Evolutionary conservation across 2,888 invertebrate genomes (phyloP).

Genomic region (Dolomedes plantarius): DNA sequence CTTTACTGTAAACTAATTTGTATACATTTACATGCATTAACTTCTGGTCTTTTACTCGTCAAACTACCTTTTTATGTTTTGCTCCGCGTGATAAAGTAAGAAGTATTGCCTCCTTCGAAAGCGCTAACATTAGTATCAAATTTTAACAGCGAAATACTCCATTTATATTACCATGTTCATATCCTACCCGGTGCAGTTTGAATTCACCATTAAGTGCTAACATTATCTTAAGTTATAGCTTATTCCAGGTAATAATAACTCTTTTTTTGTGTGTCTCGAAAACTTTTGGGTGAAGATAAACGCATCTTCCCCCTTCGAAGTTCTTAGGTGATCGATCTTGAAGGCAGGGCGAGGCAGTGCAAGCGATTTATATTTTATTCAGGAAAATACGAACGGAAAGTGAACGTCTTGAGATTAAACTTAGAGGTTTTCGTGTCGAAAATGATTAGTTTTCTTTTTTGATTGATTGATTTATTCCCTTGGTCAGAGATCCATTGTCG

Average conservation of each 20-base stretch:
- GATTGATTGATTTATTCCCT: conserved; percentile 2
- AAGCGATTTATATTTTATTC: conserved; percentile 16
- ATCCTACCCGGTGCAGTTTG: not conserved
- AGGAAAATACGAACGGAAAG: not conserved
- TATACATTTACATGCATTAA: too few species aligned
- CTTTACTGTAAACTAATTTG: too few species aligned
- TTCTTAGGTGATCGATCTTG: not conserved
- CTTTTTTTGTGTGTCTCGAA: not conserved
- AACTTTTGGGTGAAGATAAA: not conserved
- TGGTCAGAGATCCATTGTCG: not conserved
- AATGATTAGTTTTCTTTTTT: not conserved
- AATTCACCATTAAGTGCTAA: not conserved
- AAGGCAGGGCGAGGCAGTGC: not conserved
- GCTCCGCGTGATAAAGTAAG: too few species aligned
- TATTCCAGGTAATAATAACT: not conserved
- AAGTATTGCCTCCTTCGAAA: too few species aligned
- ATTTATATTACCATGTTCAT: too few species aligned
- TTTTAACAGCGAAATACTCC: too few species aligned
- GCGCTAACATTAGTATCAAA: too few species aligned
- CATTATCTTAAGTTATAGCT: not conserved
- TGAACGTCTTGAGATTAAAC: not conserved
- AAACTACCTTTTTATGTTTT: too few species aligned
- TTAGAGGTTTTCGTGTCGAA: not conserved
- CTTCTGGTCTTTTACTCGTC: too few species aligned
- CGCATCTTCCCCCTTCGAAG: not conserved